A percentile compares a stretch with the other conserved stretches of the same genome.
Evolutionary conservation across 2,113 vertebrate genomes (phyloP).

Genomic region (Periophthalmus modestus): DNA sequence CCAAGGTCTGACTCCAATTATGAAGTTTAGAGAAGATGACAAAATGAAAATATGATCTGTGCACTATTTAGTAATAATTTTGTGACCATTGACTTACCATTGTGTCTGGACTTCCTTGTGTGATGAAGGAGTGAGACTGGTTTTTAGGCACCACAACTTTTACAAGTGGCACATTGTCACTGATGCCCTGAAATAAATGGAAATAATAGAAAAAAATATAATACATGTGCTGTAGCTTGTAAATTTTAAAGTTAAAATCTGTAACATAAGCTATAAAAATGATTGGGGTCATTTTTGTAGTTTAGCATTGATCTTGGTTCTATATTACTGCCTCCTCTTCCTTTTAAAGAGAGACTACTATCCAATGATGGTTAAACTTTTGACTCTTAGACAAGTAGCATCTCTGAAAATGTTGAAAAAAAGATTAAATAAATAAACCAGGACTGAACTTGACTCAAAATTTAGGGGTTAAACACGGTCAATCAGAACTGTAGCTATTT

Average conservation of each 20-base stretch:
- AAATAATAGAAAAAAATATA: not conserved
- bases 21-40: not conserved
- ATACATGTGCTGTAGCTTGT: not conserved
- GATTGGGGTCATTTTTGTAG: not conserved
- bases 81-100: constrained; percentile 80
- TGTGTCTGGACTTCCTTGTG: constrained; percentile 93
- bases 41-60: not conserved
- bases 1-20: not conserved
- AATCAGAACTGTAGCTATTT: too few relatives aligned
- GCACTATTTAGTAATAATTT: not conserved
- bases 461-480: too few relatives aligned
- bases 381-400: too few relatives aligned
- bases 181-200: constrained; percentile 85
- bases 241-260: not conserved
- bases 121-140: constrained; percentile 96
- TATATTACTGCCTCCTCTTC: too few relatives aligned
- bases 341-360: too few relatives aligned
- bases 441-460: too few relatives aligned
- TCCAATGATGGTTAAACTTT: too few relatives aligned
- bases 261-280: not conserved
- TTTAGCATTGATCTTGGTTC: too few relatives aligned
- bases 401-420: too few relatives aligned
- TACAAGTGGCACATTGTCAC: constrained; percentile 88
- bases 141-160: constrained; percentile 93
- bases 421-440: too few relatives aligned